These are phyloP conservation scores for Anadara kagoshimensis DNA, from an alignment of 1,140 invertebrate genomes.

Conservation along the genomic window DNA sequence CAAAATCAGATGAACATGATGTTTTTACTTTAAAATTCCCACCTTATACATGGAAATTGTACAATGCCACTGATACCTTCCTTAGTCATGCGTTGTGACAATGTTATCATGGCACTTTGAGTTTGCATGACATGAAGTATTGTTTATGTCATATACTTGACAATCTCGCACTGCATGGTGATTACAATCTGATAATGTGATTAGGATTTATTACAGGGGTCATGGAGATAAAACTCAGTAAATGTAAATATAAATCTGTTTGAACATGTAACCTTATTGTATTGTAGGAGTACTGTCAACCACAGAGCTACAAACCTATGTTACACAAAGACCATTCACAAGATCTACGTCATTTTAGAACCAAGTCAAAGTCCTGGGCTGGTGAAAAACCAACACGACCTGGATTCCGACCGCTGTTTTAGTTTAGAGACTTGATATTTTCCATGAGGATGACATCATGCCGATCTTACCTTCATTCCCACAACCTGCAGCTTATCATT, in stretches of 20 bases:
- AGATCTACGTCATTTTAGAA: conserved; percentile 84
- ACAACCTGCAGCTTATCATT: too few relatives aligned
- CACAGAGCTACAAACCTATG: conserved; percentile 86
- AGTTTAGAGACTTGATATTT: too few relatives aligned
- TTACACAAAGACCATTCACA: conserved; percentile 83
- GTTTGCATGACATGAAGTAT: too few relatives aligned
- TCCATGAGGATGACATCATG: too few relatives aligned
- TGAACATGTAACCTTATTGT: neutral
- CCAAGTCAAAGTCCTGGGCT: conserved; percentile 83
- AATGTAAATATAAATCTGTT: neutral
- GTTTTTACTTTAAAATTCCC: too few relatives aligned
- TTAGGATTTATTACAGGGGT: too few relatives aligned
- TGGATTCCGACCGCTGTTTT: conserved; percentile 52
- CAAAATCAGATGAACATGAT: too few relatives aligned
- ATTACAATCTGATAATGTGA: neutral
- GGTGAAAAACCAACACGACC: conserved; percentile 56
- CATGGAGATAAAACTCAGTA: neutral
- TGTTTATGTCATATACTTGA: neutral
- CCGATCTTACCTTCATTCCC: too few relatives aligned
- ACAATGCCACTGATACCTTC: too few relatives aligned
- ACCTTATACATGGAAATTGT: too few relatives aligned
- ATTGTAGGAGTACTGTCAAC: conserved; percentile 82
- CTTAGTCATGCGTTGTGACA: too few relatives aligned
- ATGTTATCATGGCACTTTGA: too few relatives aligned
- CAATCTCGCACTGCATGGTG: neutral